Conservation (phyloP, 2,888 invertebrate species). For the Nomada ferruginata region DNA sequence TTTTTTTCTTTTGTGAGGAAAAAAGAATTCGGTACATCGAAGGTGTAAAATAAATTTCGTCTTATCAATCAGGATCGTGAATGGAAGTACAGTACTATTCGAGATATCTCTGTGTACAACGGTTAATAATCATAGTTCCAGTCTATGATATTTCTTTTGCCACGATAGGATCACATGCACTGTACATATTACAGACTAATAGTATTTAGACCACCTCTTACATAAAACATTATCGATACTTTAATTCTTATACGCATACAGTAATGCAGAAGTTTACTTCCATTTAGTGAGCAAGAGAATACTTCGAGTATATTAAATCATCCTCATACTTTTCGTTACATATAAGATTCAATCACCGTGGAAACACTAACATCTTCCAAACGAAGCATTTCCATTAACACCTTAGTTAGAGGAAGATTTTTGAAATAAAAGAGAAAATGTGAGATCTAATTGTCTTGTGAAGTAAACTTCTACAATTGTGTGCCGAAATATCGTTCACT, state of each 20-base stretch:
- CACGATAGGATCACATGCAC: slow-evolving; percentile 20
- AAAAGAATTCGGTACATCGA: not conserved
- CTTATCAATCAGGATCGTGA: slow-evolving; percentile 21
- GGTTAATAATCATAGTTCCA: slow-evolving; percentile 29
- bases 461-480: not conserved
- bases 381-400: not conserved
- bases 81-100: slow-evolving; percentile 46
- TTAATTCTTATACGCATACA: slow-evolving; percentile 43
- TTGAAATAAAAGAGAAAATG: slow-evolving; percentile 37
- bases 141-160: slow-evolving; percentile 40
- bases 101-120: slow-evolving; percentile 13
- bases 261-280: slow-evolving; percentile 44
- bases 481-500: not conserved
- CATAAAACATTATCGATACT: slow-evolving; percentile 28
- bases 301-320: slow-evolving; percentile 15
- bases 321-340: not conserved
- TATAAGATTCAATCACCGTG: not conserved
- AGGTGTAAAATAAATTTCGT: not conserved
- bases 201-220: slow-evolving; percentile 38
- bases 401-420: slow-evolving; percentile 44
- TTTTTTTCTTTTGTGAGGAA: not conserved
- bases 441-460: slow-evolving; percentile 7
- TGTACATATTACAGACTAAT: slow-evolving; percentile 40
- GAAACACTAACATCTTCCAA: not conserved
- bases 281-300: slow-evolving; percentile 36